A percentile compares a stretch with the other conserved stretches of the same genome.
Evolutionary conservation across 2,888 invertebrate genomes (phyloP).

Genomic region (Pollenia griseotomentosa): DNA sequence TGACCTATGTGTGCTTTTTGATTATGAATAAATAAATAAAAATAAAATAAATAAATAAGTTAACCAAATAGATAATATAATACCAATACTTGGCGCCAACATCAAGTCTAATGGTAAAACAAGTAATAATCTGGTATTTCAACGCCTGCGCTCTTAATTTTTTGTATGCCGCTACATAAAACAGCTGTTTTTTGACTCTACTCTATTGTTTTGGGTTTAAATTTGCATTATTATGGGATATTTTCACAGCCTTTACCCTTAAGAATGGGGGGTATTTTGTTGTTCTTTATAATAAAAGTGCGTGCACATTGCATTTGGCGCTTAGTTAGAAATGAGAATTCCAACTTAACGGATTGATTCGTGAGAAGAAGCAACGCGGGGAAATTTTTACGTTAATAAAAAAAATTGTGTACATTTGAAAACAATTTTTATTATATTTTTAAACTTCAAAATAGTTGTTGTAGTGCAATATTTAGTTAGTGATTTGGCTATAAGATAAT

Average conservation of each 20-base stretch:
- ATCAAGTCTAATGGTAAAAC: not conserved
- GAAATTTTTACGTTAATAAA: conserved; percentile 14
- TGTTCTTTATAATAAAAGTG: conserved; percentile 43
- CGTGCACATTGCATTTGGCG: conserved; percentile 66
- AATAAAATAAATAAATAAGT: no score
- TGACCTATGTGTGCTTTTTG: no score
- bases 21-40: no score
- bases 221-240: conserved; percentile 70
- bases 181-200: conserved; percentile 65
- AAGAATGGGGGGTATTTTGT: conserved; percentile 26
- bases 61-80: not conserved
- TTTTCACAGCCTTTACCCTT: conserved; percentile 36
- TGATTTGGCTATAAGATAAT: not conserved
- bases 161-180: conserved; percentile 21
- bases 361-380: not conserved
- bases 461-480: not conserved
- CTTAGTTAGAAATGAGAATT: conserved; percentile 64
- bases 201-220: conserved; percentile 74
- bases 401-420: conserved; percentile 30
- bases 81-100: not conserved
- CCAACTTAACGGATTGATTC: conserved; percentile 37
- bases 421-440: conserved; percentile 5
- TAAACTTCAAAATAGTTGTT: not conserved
- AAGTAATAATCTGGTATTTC: conserved; percentile 8
- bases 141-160: conserved; percentile 38